phyloP scores from a whole-genome alignment of 2,888 invertebrate genomes.

The Meliscaeva auricollis region DNA sequence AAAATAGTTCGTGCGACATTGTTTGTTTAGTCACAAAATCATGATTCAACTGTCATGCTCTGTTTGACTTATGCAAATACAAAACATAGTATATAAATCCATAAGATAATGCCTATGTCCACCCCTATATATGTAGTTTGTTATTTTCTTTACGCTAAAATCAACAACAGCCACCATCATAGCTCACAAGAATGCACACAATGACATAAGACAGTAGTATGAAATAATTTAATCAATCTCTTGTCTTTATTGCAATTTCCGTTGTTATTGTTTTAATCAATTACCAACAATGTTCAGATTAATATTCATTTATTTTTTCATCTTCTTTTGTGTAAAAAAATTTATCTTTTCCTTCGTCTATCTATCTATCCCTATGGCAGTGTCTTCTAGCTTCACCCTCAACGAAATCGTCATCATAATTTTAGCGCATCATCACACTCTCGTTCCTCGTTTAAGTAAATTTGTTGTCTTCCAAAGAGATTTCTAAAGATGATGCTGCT shows the following conservation, averaged over 20 bases:
- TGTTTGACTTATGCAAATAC: too few species aligned
- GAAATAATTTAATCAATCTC: constrained; percentile 29
- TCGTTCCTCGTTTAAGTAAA: constrained; percentile 6
- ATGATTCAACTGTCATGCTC: too few species aligned
- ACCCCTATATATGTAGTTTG: too few species aligned
- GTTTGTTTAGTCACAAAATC: too few species aligned
- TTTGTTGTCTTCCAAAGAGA: constrained; percentile 24
- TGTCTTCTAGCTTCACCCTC: neutral
- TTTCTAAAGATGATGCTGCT: too few species aligned
- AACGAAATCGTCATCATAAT: constrained; percentile 24
- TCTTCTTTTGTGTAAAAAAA: constrained; percentile 7
- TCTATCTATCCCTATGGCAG: neutral
- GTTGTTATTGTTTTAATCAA: constrained; percentile 41
- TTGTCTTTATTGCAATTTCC: constrained; percentile 44
- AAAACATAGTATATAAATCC: too few species aligned
- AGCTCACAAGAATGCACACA: neutral
- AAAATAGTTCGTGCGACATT: too few species aligned
- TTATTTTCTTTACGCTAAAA: neutral
- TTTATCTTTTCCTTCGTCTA: neutral
- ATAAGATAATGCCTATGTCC: too few species aligned
- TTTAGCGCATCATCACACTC: constrained; percentile 11
- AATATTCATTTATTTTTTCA: constrained; percentile 22
- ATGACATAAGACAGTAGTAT: neutral
- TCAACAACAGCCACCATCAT: neutral
- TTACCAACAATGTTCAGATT: constrained; percentile 25